Base-by-base conservation (phyloP, 2,113 vertebrate species). In the Rousettus leschenaultii region DNA sequence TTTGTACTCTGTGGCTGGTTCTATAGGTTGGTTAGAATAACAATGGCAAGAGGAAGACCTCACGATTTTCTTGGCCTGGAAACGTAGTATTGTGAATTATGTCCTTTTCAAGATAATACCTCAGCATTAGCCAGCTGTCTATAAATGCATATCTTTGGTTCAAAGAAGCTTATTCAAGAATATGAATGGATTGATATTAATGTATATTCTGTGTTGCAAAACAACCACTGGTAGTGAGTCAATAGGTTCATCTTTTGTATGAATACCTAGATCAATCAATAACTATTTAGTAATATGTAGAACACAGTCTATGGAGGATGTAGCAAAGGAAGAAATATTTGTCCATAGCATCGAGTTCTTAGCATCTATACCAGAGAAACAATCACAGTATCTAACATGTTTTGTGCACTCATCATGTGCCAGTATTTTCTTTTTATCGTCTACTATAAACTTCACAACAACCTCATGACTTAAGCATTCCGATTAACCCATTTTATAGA, bases 151-250 rank as follows among this genome's bases (percentile, higher is more conserved):
- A 78, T 68, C 35, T 97, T 95, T 93, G 53, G 61, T 71, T 94
- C 35, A 92, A 92, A 61, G 40, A 87, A n/a, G 4, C 45, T 85
- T 89, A 78, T 61, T 97, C 10, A 89, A 86, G 84, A 95, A 79
- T 74, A 77, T 78, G 59, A 87, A 90, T 63, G 33, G 35, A 93
- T 93, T 18, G 10, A 86, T 94, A 95, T 24, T 82, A 84, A 95
- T 89, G 94, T 92, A 78, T 65, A 65, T 88, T 93, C 33, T 82
- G 9, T 87, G 21, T 68, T 95, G 63, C 75, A 80, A 97, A 90
- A 57, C 33, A 92, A 65, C 55, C 70, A 77, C 24, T 43, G 30
- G 71, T 51, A 66, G 8, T 61, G 78, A 93, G 45, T 73, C 55
- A 51, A 28, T 74, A 82, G 45, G n/a, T 87, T 92, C 40, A 45